These are phyloP conservation scores for Troides aeacus DNA, from an alignment of 2,888 invertebrate genomes.

Conservation along the genomic window DNA sequence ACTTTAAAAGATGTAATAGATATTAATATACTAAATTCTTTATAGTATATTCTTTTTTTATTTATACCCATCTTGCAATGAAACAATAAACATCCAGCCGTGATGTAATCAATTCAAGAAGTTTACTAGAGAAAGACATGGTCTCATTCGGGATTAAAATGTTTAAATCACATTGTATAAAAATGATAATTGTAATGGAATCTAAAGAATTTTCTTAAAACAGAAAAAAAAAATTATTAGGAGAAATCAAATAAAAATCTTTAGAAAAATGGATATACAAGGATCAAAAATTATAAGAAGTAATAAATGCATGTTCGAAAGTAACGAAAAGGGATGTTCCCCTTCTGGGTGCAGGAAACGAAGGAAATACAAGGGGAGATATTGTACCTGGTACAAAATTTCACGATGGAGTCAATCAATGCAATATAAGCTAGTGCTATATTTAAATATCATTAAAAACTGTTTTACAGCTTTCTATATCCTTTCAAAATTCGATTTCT, in stretches of 20 bases:
- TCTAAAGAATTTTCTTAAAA: too few relatives aligned
- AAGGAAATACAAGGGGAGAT: conserved; percentile 49
- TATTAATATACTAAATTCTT: not conserved
- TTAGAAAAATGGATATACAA: not conserved
- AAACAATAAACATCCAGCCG: too few relatives aligned
- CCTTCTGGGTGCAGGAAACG: conserved; percentile 45
- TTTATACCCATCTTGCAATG: too few relatives aligned
- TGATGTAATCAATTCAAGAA: too few relatives aligned
- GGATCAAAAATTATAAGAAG: not conserved
- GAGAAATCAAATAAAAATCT: not conserved
- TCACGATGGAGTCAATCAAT: conserved; percentile 24
- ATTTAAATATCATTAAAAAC: not conserved
- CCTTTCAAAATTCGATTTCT: not conserved
- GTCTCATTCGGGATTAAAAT: too few relatives aligned
- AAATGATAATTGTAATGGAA: too few relatives aligned
- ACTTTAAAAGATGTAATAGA: not conserved
- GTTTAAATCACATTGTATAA: too few relatives aligned
- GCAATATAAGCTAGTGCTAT: not conserved
- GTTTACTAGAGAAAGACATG: too few relatives aligned
- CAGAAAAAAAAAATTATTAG: too few relatives aligned
- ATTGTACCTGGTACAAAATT: conserved; percentile 58
- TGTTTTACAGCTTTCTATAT: not conserved
- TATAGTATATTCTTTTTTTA: too few relatives aligned
- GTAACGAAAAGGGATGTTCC: conserved; percentile 14
- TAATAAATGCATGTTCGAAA: conserved; percentile 1